Base-by-base conservation (phyloP, 2,113 vertebrate species). In the Ursus arctos region DNA sequence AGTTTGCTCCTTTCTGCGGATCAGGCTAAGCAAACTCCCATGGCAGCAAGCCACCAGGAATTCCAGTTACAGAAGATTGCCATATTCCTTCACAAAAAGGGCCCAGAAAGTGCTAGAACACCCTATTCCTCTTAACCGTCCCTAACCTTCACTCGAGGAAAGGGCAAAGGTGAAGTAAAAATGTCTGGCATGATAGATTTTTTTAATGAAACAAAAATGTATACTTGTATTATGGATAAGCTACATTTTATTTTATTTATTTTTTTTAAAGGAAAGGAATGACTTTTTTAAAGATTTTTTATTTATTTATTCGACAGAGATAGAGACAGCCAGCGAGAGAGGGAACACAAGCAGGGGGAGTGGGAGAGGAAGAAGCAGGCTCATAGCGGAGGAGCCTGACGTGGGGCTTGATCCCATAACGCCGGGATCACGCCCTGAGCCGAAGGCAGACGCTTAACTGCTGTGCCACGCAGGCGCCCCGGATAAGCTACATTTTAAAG, bases 201-300 rank as follows among this genome's bases (percentile, higher is more conserved):
- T 90, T 87, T 88, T 16, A 74, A 82, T 53, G 31, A 92, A 95
- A 82, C 81, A 53, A 87, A 81, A 97, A 28, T 36, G 2, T 13
- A 21, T n/a, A 15, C 4, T 76, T 26, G 33, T 12, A 51, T 43
- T 69, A 74, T 74, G 15, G 53, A 77, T 72, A 80, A 36, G 36
- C 36, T 36, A 36, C 36, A 36, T 36, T 36, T 36, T 36, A 36
- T 36, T 36, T 36, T 36, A 36, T 36, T 36, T 36, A 36, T 36
- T 36, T 36, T 36, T 36, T 36, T 36, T 36, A 36, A 36, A 36
- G 36, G 36, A 36, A 36, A 36, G 36, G 36, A 36, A 36, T 36
- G 36, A 36, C 36, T 36, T 36, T 36, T 36, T 36, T 36, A 36
- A 36, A 36, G 36, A 36, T 36, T 36, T 36, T 36, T 36, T 36